Evolutionary conservation across 2,888 invertebrate species (phyloP).

Genomic region (Erpobdella octoculata): DNA sequence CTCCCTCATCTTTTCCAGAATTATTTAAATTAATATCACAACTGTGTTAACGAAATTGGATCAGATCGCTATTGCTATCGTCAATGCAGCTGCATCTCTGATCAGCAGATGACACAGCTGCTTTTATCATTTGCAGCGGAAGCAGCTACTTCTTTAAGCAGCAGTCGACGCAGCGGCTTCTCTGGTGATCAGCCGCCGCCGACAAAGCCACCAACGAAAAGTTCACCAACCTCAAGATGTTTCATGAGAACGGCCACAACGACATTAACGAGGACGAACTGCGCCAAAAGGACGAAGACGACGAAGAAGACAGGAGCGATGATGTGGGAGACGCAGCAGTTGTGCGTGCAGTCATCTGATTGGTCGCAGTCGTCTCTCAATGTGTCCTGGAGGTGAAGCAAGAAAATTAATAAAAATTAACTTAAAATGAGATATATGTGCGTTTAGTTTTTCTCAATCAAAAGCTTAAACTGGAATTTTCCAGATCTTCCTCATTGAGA

Average conservation of each 20-base stretch:
- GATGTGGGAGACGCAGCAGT: conserved; percentile 87
- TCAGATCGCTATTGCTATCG: no score
- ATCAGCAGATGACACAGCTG: no score
- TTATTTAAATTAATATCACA: no score
- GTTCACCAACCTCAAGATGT: conserved; percentile 69
- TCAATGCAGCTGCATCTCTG: no score
- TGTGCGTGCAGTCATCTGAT: conserved; percentile 83
- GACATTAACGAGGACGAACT: conserved; percentile 98
- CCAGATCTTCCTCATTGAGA: no score
- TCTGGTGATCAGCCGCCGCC: no score
- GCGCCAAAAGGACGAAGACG: conserved; percentile 97
- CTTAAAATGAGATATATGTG: background rate
- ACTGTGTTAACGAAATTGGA: no score
- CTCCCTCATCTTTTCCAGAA: no score
- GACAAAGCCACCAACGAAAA: background rate
- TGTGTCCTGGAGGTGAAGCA: conserved; percentile 63
- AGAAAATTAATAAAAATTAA: background rate
- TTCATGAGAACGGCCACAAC: conserved; percentile 99
- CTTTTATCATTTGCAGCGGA: no score
- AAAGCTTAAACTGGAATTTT: no score
- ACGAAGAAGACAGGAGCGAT: conserved; percentile 99
- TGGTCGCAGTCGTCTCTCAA: conserved; percentile 79
- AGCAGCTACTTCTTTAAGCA: no score
- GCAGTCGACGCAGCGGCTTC: no score
- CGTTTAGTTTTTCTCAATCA: background rate